Base-by-base conservation (phyloP, 1,140 invertebrate genomes). In the Metaphire vulgaris region DNA sequence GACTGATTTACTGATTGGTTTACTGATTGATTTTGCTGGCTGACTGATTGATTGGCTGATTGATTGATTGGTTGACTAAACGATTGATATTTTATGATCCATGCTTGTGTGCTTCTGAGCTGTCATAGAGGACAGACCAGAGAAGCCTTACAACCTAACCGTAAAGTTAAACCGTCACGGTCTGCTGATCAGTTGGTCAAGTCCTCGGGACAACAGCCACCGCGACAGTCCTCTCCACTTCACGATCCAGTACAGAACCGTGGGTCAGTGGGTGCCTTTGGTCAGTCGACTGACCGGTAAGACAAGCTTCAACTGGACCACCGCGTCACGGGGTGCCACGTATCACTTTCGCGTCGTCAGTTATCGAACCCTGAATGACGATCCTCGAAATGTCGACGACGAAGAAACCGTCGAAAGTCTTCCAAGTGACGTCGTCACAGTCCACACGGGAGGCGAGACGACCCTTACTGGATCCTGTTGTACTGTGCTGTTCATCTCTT, bases 231-330 rank as follows among this genome's bases (percentile, higher is more conserved):
- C 93, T 87, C 96, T 96, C 86, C 92, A 91, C 72, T 96, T 95
- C 86, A 92, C 91, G 72, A 94, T 97, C 84, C 93, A 95, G 86
- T 96, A 94, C 88, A 90, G 74, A 85, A 92, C 91, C 75, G 78
- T 79, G 31, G 73, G 65, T 21, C 89, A 90, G 79, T 95, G 92
- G 93, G 94, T 93, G 86, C 91, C 90, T 68, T 89, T 95, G 79
- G 95, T 93, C 86, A 92, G 93, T 80, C 92, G 91, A 78, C 91
- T 92, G 83, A 94, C 96, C 83, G 89, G 92, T 0, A 92, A 93
- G 86, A 94, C 92, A 29, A 34, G 33, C 34, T 77, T 66, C 65
- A 69, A 67, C 72, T 77, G 76, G 76, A 34, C 67, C 1, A 77
- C 76, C 1, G 76, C 67, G 21, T 74, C 72, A 28, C 56, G 76